phyloP scores from a whole-genome alignment of 2,797 vertebrate species.

The Spinibarbus caldwelli region DNA sequence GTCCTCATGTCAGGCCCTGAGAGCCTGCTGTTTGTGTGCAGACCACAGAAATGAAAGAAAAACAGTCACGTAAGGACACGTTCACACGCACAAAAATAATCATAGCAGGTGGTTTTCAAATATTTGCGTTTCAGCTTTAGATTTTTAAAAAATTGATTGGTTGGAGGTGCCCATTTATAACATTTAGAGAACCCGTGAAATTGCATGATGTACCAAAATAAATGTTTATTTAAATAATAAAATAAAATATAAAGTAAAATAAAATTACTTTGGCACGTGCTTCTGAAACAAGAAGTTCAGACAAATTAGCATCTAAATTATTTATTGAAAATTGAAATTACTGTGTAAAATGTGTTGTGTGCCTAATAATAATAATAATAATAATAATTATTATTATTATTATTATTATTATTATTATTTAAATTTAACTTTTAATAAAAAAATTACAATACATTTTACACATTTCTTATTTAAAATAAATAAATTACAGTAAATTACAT shows the following conservation, averaged over 20 bases:
- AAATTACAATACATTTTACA: not conserved
- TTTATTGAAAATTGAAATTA: not conserved
- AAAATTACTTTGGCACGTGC: no score
- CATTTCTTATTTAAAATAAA: no score
- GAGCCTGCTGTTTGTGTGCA: not conserved
- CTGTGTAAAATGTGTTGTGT: not conserved
- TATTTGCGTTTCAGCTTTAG: not conserved
- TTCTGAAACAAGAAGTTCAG: not conserved
- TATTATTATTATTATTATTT: no score
- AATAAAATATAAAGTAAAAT: not conserved
- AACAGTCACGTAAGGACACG: not conserved
- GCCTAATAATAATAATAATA: no score
- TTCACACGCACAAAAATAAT: not conserved
- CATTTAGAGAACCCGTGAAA: not conserved
- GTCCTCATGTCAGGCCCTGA: not conserved
- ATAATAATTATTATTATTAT: no score
- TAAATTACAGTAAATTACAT: no score
- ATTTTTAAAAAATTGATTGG: not conserved
- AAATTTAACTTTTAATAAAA: no score
- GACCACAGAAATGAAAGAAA: slow-evolving; percentile 4
- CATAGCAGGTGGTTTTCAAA: not conserved
- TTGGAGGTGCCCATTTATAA: not conserved
- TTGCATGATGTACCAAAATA: not conserved
- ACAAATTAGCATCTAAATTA: not conserved
- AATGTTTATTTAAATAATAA: not conserved